Percentiles rank a stretch among this genome's conserved stretches.
Conservation (phyloP, 2,113 vertebrate genomes). For the Mirza zaza region DNA sequence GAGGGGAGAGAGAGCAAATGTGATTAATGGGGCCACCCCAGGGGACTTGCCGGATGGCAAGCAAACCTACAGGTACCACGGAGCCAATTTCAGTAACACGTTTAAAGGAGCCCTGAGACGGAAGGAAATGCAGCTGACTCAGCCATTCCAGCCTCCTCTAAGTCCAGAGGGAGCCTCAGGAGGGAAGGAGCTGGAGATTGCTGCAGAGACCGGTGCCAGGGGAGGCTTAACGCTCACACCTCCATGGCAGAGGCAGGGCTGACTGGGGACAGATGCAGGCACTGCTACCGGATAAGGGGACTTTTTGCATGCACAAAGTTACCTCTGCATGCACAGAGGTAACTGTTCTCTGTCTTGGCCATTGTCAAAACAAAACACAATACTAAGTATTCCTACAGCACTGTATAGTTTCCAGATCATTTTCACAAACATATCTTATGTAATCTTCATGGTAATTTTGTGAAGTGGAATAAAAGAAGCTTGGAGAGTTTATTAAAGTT, state of each 20-base stretch:
- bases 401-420: not conserved
- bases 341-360: not conserved
- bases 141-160: constrained; percentile 32
- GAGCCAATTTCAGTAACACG: constrained; percentile 76
- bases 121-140: constrained; percentile 72
- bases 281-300: not conserved
- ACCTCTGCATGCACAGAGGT: not conserved
- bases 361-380: not conserved
- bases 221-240: not conserved
- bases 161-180: not conserved
- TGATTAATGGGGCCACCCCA: constrained; percentile 66
- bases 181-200: not conserved
- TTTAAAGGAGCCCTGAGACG: constrained; percentile 61
- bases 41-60: constrained; percentile 46
- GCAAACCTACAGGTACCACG: constrained; percentile 33
- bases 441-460: not conserved
- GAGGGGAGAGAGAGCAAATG: constrained; percentile 23
- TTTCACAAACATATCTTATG: not conserved
- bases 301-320: not conserved
- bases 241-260: fast-evolving
- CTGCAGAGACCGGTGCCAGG: not conserved
- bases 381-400: not conserved
- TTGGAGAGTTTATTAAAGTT: not conserved
- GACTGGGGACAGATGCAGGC: not conserved
- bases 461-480: not conserved